Evolutionary conservation across 2,888 invertebrate species (phyloP), one percentile per base, ranked within the genome.

Genomic region (Lasioglossum pauxillum): DNA sequence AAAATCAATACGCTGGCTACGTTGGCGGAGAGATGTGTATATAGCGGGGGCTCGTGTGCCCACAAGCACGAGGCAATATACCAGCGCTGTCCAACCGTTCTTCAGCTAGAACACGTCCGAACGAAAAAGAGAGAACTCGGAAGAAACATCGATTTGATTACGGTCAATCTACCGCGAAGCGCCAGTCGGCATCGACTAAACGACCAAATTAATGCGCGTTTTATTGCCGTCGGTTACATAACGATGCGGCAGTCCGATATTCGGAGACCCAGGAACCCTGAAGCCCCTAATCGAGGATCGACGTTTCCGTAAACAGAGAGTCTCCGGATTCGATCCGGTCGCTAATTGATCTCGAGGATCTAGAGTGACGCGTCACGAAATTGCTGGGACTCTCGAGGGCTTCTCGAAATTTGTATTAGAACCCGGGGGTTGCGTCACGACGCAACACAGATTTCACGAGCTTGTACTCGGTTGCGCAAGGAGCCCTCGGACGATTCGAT

Each of bases 1-100:
- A 92, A 93, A 93, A 93, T 93, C 93, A 93, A 93, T 93, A 93
- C 93, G 90, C 74, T 69, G 88, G 83, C 84, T 84, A 90, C 86
- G 88, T 80, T 86, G 82, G 91, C 84, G 83, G 64, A 64, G 64
- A 64, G 80, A 91, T 67, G 90, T 90, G 89, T 85, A 87, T 89
- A 83, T 87, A 87, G 76, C 75, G 76, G 83, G 83, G 80, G 71
- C 80, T 83, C 84, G 85, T 88, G 88, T 86, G 78, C 82, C 31
- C 75, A 84, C 80, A 80, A 86, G 85, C 84, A 90, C 87, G 88
- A 84, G 87, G 90, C 82, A 83, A 90, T 82, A 82, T 69, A 69
- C 12, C 80, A 83, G 81, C 79, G 87, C 80, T 80, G 80, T 87
- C 73, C 87, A 87, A 80, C 73, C 75, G 38, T 57, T 77, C 80